Evolutionary conservation across 2,888 invertebrate genomes (phyloP).

Genomic region (Tryphoninae sp.): DNA sequence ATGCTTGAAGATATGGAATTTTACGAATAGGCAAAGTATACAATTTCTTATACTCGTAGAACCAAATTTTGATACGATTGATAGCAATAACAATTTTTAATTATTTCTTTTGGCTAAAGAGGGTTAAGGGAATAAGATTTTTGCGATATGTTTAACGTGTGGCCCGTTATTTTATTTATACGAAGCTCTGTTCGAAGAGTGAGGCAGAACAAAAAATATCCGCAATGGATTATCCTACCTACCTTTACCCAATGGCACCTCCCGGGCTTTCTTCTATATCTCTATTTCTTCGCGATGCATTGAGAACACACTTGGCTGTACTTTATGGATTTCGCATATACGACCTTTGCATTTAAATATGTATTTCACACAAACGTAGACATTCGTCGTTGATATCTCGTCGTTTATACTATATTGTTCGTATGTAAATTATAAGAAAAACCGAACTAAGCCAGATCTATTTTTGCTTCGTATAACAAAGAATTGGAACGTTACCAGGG

Average conservation of each 20-base stretch:
- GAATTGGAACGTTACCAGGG: too few relatives aligned
- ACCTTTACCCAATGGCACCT: background rate
- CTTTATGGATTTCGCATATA: slow-evolving; percentile 42
- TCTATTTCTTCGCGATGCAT: slow-evolving; percentile 21
- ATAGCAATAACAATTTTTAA: background rate
- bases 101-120: too few relatives aligned
- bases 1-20: background rate
- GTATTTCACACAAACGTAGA: background rate
- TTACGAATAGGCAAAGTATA: too few relatives aligned
- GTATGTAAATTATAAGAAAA: slow-evolving; percentile 7
- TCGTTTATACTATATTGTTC: background rate
- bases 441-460: background rate
- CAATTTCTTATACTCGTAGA: too few relatives aligned
- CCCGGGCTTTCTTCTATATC: background rate
- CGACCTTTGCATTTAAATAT: slow-evolving; percentile 15
- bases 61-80: too few relatives aligned
- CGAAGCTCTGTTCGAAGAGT: slow-evolving; percentile 3
- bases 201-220: slow-evolving; percentile 1
- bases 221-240: slow-evolving; percentile 34
- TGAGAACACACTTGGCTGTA: slow-evolving; percentile 30
- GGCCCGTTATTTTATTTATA: background rate
- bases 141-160: background rate
- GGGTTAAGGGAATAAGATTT: background rate
- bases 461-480: too few relatives aligned
- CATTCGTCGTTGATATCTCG: background rate